Conservation (phyloP, 2,888 invertebrate species). For the Synanthedon andrenaeformis region DNA sequence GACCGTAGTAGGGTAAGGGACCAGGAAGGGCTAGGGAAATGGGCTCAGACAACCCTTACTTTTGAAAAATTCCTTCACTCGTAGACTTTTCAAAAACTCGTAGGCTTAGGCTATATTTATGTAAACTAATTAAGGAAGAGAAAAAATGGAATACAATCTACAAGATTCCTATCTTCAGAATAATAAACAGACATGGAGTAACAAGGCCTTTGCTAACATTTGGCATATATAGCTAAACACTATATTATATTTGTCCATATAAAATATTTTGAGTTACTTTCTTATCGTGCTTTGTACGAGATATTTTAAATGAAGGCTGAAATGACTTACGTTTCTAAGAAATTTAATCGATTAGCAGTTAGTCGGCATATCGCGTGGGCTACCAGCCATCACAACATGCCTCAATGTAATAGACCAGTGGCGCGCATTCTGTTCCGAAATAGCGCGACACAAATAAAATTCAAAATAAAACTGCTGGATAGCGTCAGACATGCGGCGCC, state of each 20-base stretch:
- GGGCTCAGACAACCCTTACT: too few species aligned
- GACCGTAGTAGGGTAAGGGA: too few species aligned
- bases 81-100: too few species aligned
- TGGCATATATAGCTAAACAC: too few species aligned
- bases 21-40: too few species aligned
- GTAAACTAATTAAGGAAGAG: too few species aligned
- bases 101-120: too few species aligned
- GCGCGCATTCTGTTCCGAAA: constrained; percentile 59
- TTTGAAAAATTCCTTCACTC: too few species aligned
- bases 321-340: constrained; percentile 4
- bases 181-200: too few species aligned
- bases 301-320: neutral
- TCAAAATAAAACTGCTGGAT: constrained; percentile 64
- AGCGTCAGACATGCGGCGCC: constrained; percentile 55
- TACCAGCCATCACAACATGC: constrained; percentile 24
- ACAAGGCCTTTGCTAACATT: too few species aligned
- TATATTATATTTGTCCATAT: neutral
- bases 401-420: constrained; percentile 59
- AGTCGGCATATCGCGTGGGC: constrained; percentile 42
- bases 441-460: constrained; percentile 70
- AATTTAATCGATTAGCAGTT: constrained; percentile 24
- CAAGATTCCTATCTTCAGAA: too few species aligned
- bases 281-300: neutral
- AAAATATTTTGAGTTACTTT: neutral
- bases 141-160: too few species aligned